Evolutionary conservation across 2,797 vertebrate species (phyloP).

Genomic region (Pseudotriccus pelzelni): DNA sequence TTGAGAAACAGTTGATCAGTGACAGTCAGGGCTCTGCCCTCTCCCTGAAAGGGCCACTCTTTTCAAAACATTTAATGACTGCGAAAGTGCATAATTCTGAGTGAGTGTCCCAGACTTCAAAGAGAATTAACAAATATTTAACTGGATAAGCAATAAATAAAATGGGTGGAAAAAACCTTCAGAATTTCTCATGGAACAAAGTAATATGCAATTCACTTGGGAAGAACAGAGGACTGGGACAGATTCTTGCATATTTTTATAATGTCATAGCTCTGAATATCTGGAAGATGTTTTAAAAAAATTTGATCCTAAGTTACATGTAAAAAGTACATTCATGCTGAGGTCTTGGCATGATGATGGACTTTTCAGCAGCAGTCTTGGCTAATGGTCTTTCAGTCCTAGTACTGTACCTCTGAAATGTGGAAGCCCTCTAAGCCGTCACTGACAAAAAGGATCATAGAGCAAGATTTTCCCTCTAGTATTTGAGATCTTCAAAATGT

Average conservation of each 20-base stretch:
- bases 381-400: background rate
- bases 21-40: background rate
- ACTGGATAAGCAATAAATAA: background rate
- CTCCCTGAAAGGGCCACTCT: background rate
- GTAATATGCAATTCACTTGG: background rate
- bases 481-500: background rate
- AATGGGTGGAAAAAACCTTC: background rate
- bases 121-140: background rate
- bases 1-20: background rate
- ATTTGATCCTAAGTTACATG: background rate
- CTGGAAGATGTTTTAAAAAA: background rate
- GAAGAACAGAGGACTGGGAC: background rate
- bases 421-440: background rate
- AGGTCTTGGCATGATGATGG: background rate
- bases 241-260: constrained; percentile 9
- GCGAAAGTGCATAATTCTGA: background rate
- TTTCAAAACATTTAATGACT: background rate
- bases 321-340: background rate
- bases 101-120: background rate
- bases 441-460: background rate
- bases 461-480: background rate
- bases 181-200: constrained; percentile 6
- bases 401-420: background rate
- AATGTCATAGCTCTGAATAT: background rate
- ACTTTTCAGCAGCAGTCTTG: background rate